Evolutionary conservation across 2,797 vertebrate species (phyloP), one percentile per base, ranked within the genome.

Genomic region (Strix occidentalis): DNA sequence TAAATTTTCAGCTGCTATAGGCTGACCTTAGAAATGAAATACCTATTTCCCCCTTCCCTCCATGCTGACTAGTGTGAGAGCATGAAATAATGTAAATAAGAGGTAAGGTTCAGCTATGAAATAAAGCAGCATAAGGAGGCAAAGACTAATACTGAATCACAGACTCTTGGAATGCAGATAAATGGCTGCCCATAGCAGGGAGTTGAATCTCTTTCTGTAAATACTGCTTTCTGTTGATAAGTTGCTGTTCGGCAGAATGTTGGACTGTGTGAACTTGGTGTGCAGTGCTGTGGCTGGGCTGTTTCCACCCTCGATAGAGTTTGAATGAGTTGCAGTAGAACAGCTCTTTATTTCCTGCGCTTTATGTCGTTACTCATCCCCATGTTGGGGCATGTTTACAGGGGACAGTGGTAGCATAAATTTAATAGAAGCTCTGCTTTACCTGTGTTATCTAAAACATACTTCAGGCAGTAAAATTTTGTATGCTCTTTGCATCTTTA

Each of bases 21-120:
- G 9, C 46, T 60, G 57, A 60, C 14, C 9, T 66, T 60, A 35
- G 45, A 31, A 86, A 51, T 46, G 0, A 61, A 66, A 46, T 35
- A 6, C 6, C 1, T 13, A 1, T n/a, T 33, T 8, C 5, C 5
- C 5, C 12, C 23, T 8, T 11, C 23, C 24, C 3, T 5, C 13
- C 5, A 4, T 9, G 19, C 7, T 75, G 41, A 61, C 6, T 50
- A 46, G 10, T 70, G n/a, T 85, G 75, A 53, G n/a, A 95, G 26
- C 13, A 28, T 24, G 50, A 60, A 71, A 21, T 61, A 54, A 68
- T 6, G 6, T 48, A 45, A 70, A n/a, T 41, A 50, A 57, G 51
- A 83, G 21, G 48, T 77, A 63, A 41, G 24, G 21, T 72, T 90
- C 51, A 45, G 19, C 53, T 79, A 0, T 51, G 51, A 84, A 84